These are phyloP conservation scores for Dicrostonyx torquatus DNA, from an alignment of 2,797 vertebrate species.

Conservation along the genomic window DNA sequence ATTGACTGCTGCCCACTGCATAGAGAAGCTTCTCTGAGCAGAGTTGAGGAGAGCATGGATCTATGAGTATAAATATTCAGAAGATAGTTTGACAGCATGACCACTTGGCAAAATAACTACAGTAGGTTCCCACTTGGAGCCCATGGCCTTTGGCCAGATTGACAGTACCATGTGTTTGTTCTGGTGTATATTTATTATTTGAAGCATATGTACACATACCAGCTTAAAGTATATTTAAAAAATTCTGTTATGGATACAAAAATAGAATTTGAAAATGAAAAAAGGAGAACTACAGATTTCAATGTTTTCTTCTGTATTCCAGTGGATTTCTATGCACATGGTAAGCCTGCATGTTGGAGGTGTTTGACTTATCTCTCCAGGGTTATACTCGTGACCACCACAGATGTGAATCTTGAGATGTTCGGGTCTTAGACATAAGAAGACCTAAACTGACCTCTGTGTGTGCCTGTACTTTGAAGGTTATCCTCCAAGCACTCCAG, in stretches of 20 bases:
- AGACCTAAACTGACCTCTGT: not conserved
- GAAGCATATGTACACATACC: not conserved
- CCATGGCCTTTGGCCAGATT: not conserved
- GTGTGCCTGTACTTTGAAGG: not conserved
- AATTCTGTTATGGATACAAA: not conserved
- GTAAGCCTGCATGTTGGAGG: not conserved
- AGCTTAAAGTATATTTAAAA: not conserved
- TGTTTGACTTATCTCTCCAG: not conserved
- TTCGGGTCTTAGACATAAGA: not conserved
- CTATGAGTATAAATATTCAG: not conserved
- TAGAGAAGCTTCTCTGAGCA: not conserved
- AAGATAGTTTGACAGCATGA: not conserved
- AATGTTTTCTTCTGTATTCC: not conserved
- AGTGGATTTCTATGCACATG: not conserved
- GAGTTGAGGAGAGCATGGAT: not conserved
- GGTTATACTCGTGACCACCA: not conserved
- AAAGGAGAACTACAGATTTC: not conserved
- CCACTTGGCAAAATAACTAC: not conserved
- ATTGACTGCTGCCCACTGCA: not conserved
- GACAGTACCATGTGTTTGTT: not conserved
- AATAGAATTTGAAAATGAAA: constrained; percentile 25
- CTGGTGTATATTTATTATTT: constrained; percentile 32
- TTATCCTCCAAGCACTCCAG: not conserved
- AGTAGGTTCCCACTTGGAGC: not conserved
- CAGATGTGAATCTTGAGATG: not conserved